A percentile compares a stretch with the other conserved stretches of the same genome.
Conservation (phyloP, 2,888 invertebrate genomes). For the Buathra laborator region DNA sequence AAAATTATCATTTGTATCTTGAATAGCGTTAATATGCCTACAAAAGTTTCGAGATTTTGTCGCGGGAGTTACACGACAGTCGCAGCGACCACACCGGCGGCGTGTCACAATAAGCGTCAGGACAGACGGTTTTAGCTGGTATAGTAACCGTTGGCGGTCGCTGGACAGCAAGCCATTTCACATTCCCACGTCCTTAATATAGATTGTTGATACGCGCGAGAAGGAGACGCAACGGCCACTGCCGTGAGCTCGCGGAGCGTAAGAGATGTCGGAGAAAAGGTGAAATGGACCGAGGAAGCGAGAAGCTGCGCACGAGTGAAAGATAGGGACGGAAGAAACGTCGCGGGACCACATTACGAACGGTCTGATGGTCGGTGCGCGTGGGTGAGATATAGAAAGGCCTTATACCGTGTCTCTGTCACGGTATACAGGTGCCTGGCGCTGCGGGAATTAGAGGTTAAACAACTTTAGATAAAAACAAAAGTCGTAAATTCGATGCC, state of each 20-base stretch:
- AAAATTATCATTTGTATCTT: neutral
- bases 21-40: neutral
- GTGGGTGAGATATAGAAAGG: slow-evolving; percentile 60
- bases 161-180: slow-evolving; percentile 79
- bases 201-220: slow-evolving; percentile 80
- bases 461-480: neutral
- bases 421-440: slow-evolving; percentile 51
- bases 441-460: neutral
- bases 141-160: slow-evolving; percentile 46
- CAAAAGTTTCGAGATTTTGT: neutral
- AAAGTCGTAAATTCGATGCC: neutral
- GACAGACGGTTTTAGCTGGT: neutral
- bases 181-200: slow-evolving; percentile 83
- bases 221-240: slow-evolving; percentile 60
- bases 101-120: slow-evolving; percentile 21
- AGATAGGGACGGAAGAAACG: slow-evolving; percentile 42
- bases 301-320: slow-evolving; percentile 28
- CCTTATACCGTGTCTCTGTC: slow-evolving; percentile 18
- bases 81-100: slow-evolving; percentile 38
- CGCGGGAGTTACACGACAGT: neutral
- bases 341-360: slow-evolving; percentile 46
- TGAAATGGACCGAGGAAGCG: slow-evolving; percentile 63
- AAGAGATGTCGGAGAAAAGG: slow-evolving; percentile 63
- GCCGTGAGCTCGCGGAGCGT: slow-evolving; percentile 43
- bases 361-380: slow-evolving; percentile 32